These are phyloP conservation scores for Porites divaricata DNA, from an alignment of 92 coral and sea anemone species.

Conservation along the genomic window DNA sequence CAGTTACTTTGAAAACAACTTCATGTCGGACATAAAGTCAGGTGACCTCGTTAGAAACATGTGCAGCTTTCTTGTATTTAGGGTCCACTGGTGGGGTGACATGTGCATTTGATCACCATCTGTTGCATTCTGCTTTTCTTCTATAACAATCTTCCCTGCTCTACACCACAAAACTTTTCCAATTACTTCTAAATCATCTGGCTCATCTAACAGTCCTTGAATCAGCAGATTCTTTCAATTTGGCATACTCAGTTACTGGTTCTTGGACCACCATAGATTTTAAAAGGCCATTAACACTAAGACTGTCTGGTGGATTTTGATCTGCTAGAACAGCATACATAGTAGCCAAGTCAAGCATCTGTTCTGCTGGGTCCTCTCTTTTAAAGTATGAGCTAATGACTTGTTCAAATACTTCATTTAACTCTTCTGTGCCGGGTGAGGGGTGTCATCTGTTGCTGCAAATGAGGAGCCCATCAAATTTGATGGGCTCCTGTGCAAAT, in stretches of 20 bases:
- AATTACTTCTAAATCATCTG: neutral
- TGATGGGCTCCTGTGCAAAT: neutral
- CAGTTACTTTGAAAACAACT: slow-evolving; percentile 12
- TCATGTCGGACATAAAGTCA: slow-evolving; percentile 17
- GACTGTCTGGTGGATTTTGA: neutral
- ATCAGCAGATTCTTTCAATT: neutral
- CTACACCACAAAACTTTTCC: neutral
- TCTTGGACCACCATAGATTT: neutral
- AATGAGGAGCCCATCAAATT: too few species aligned
- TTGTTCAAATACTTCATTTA: neutral
- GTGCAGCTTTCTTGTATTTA: neutral
- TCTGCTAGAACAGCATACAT: neutral
- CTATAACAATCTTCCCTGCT: neutral
- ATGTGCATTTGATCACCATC: neutral
- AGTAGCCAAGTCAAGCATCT: neutral
- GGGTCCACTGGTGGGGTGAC: neutral
- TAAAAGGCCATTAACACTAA: neutral
- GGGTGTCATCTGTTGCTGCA: too few species aligned
- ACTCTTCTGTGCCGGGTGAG: neutral
- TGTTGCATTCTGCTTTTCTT: neutral
- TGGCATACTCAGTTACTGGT: neutral
- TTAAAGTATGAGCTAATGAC: neutral
- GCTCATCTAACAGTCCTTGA: neutral
- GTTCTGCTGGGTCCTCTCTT: neutral
- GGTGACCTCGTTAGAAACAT: slow-evolving; percentile 44